A percentile compares a stretch with the other conserved stretches of the same genome.
Conservation (phyloP, 2,113 vertebrate genomes). For the Psittacula cyanocephala region DNA sequence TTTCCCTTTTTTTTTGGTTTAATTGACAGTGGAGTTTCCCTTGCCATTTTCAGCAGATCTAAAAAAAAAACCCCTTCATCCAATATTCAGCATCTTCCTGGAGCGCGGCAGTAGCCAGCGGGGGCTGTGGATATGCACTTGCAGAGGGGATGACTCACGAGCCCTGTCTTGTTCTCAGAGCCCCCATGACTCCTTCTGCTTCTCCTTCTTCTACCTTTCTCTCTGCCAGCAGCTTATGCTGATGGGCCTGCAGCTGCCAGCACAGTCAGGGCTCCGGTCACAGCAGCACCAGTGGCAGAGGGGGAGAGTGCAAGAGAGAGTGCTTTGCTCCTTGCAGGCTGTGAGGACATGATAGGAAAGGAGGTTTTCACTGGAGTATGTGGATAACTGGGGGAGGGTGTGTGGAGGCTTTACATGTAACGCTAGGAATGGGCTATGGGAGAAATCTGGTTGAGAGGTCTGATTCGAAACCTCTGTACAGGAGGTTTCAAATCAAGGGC, state of each 20-base stretch:
- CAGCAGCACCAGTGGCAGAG: neutral
- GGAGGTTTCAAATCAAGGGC: neutral
- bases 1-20: neutral
- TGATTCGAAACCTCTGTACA: neutral
- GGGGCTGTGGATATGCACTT: neutral
- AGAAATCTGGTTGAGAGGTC: neutral
- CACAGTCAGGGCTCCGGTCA: accelerated
- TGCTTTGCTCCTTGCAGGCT: neutral
- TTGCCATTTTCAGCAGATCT: conserved; percentile 27
- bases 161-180: neutral
- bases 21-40: conserved; percentile 44
- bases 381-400: neutral
- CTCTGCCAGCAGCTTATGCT: neutral
- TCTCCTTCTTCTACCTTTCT: neutral
- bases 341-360: neutral
- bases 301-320: neutral
- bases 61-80: neutral
- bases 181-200: neutral
- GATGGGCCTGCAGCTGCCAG: neutral
- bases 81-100: conserved; percentile 25
- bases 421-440: neutral
- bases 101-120: neutral
- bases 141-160: neutral
- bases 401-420: neutral
- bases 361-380: neutral